Conservation (phyloP, 2,113 vertebrate genomes). For the Myotis brandtii region DNA sequence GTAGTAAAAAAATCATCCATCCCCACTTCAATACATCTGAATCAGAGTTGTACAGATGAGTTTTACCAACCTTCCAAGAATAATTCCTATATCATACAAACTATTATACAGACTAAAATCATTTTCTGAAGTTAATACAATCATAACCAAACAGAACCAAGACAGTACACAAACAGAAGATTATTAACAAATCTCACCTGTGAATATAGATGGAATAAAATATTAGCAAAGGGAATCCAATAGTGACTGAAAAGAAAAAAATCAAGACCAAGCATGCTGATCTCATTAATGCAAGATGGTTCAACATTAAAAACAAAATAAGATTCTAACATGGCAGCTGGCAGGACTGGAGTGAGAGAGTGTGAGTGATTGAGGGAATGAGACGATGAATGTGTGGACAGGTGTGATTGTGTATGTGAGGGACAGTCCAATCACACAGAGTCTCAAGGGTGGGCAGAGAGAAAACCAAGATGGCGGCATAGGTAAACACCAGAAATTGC, state of each 20-base stretch:
- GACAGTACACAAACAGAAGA: background rate
- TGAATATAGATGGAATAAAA: constrained; percentile 4
- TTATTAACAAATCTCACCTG: background rate
- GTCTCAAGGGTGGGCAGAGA: too few relatives aligned
- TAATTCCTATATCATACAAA: background rate
- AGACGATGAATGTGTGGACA: too few relatives aligned
- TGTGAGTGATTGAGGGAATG: too few relatives aligned
- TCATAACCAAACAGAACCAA: background rate
- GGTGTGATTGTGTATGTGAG: too few relatives aligned
- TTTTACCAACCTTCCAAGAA: background rate
- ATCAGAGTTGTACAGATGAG: background rate
- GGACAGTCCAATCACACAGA: too few relatives aligned
- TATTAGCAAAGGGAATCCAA: background rate
- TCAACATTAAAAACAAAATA: constrained; percentile 8
- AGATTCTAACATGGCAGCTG: background rate
- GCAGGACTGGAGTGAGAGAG: too few relatives aligned
- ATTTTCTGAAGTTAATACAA: constrained; percentile 5
- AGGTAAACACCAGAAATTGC: too few relatives aligned
- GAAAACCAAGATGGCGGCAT: too few relatives aligned
- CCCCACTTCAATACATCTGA: background rate
- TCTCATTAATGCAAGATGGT: background rate
- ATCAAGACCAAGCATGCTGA: background rate
- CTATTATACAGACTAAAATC: background rate
- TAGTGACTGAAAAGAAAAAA: background rate
- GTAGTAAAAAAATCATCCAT: background rate